These are phyloP conservation scores for Mycetomoellerius zeteki DNA, from an alignment of 1,140 invertebrate species.

Conservation along the genomic window DNA sequence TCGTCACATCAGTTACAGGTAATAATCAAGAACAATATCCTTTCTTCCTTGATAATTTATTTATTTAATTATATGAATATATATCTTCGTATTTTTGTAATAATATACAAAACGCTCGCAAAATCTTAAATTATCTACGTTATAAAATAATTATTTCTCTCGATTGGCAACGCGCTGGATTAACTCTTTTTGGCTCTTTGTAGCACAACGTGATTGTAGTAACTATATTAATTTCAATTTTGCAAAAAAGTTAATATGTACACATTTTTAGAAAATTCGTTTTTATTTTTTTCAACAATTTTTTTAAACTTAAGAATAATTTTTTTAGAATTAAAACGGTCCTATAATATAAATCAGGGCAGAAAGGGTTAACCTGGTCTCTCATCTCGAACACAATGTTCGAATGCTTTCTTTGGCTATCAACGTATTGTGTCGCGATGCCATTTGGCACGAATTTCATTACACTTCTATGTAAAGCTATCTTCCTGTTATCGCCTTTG, in stretches of 20 bases:
- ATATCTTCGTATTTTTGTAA: not conserved
- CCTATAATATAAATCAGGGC: not conserved
- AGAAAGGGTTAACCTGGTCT: slow-evolving; percentile 11
- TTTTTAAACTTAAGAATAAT: slow-evolving; percentile 16
- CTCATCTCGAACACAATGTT: slow-evolving; percentile 11
- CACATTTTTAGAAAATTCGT: not conserved
- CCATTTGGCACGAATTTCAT: slow-evolving; percentile 75
- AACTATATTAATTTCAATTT: not conserved
- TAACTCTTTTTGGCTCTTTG: not conserved
- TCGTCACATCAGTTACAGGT: not conserved
- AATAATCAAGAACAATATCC: not conserved
- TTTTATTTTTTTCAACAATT: not conserved
- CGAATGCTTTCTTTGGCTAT: slow-evolving; percentile 74
- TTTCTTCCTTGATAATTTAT: slow-evolving; percentile 13
- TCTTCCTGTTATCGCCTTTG: not conserved
- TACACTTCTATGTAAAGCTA: slow-evolving; percentile 25
- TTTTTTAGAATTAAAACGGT: not conserved
- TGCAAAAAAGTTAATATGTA: not conserved
- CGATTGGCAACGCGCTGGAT: not conserved
- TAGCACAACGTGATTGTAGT: not conserved
- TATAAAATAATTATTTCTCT: not conserved
- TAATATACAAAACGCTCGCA: slow-evolving; percentile 23
- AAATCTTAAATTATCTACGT: slow-evolving; percentile 24
- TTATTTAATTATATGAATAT: slow-evolving; percentile 18
- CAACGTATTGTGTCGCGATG: slow-evolving; percentile 51